Base-by-base conservation (phyloP, 1,140 invertebrate genomes). In the Arion vulgaris region DNA sequence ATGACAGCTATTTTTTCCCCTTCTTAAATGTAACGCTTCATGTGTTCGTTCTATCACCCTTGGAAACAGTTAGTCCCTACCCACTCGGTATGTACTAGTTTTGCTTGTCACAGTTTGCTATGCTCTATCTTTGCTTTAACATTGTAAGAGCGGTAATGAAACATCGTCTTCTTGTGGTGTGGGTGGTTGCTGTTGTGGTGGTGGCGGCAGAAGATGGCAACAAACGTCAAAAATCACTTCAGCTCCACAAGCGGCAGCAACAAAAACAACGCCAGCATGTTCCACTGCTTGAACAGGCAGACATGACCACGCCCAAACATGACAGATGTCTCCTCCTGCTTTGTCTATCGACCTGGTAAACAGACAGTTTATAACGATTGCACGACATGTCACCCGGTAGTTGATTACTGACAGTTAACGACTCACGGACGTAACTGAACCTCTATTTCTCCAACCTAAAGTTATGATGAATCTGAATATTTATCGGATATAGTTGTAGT, bases 121-220 rank as follows among this genome's bases (percentile, higher is more conserved):
- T 19, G 23, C 15, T 15, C 41, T 5, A 45, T 45, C 5, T 45
- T 45, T 45, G 41, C 41, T 5, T 45, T 5, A 45, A 45, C 5
- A 45, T 15, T 45, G 41, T 45, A 15, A 45, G 41, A 45, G 41
- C 41, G 15, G 41, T 45, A 15, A 45, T 45, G 41, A 49, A 73
- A 32, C 62, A 32, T 7, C 62, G 1, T 5, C 62, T 15, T 66
- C n/a, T 5, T 28, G 62, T 66, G 28, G 28, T 32, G 62, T 66
- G 62, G 62, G 62, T 66, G n/a, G 62, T 66, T 66, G 62, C 32
- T 66, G 62, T 32, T 28, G 62, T 34, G 62, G 62, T 66, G 62
- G 28, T 66, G 62, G n/a, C 32, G 62, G 62, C 28, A 23, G 41
- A 28, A 49, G 71, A 41, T 49, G 41, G 71, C 71, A 26, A 41